Base-by-base conservation (phyloP, 2,797 vertebrate genomes). In the Sylvilagus floridanus region DNA sequence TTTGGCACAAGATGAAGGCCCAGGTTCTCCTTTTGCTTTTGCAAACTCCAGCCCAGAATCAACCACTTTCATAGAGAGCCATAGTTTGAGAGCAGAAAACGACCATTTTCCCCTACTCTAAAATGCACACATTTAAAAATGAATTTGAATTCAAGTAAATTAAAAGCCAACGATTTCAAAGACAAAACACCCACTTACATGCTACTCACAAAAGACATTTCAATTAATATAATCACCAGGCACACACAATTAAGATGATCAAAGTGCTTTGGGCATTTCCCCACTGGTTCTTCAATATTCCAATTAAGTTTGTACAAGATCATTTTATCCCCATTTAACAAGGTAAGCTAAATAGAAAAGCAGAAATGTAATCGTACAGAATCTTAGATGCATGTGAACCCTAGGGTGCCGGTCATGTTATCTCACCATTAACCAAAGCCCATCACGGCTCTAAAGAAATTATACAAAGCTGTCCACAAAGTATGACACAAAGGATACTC, bases 131-230 rank as follows among this genome's bases (percentile, higher is more conserved):
- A 90, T 87, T 90, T 95, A 68, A 82, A 76, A n/a, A 73, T 57
- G 26, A 91, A 73, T 57, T 50, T 86, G 24, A 85, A 54, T 69
- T 82, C 91, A 75, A 87, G 47, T 93, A 60, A 84, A 16, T 81
- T 94, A 54, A 93, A 96, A 95, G 62, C 35, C n/a, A 89, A 68
- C 52, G 75, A 52, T 65, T 91, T 68, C 88, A 95, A 79, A 93
- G 52, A 62, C 17, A 78, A 57, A 93, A 82, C 69, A 28, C 63
- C 37, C 30, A n/a, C 12, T n/a, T 47, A 7, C n/a, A 0, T 63
- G 28, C 78, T 75, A 7, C 76, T 60, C 62, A 14, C 32, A n/a
- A 47, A 92, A 92, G 76, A 83, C n/a, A 24, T 83, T 94, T 96
- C 73, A 77, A 83, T 86, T 81, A 88, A 75, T 26, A 42, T 37